phyloP scores from a whole-genome alignment of 2,888 invertebrate species.

The Fragum fragum region DNA sequence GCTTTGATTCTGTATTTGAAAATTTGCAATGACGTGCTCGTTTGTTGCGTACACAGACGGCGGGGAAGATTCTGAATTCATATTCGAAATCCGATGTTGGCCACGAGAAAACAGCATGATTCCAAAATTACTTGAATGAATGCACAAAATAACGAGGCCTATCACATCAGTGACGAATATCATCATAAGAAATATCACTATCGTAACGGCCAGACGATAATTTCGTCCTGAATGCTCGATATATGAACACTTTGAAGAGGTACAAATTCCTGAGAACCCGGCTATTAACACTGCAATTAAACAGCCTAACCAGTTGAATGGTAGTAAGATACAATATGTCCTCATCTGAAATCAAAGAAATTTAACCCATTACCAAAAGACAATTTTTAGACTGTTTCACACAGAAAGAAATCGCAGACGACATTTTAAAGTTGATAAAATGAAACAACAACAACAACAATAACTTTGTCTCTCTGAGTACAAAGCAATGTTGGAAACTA shows the following conservation, averaged over 20 bases:
- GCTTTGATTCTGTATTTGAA: slow-evolving; percentile 12
- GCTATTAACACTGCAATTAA: slow-evolving; percentile 5
- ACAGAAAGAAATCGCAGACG: too few relatives aligned
- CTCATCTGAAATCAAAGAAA: slow-evolving; percentile 22
- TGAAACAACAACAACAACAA: too few relatives aligned
- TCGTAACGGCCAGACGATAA: slow-evolving; percentile 15
- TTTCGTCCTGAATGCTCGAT: slow-evolving; percentile 1
- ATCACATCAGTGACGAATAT: slow-evolving; percentile 41
- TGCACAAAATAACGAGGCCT: slow-evolving; percentile 35
- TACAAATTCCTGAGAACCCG: slow-evolving; percentile 13
- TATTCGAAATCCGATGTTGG: slow-evolving; percentile 36
- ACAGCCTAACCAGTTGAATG: slow-evolving; percentile 15
- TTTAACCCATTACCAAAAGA: too few relatives aligned
- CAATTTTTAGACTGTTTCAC: too few relatives aligned
- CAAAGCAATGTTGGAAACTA: too few relatives aligned
- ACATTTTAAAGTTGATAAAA: too few relatives aligned
- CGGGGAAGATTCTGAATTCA: background rate
- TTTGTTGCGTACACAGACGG: background rate
- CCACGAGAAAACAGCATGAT: slow-evolving; percentile 41
- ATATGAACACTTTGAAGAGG: slow-evolving; percentile 10
- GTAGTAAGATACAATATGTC: slow-evolving; percentile 17
- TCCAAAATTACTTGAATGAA: slow-evolving; percentile 41
- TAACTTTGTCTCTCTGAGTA: too few relatives aligned
- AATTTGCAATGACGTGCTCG: background rate
- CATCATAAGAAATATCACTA: background rate